Percentiles rank a stretch among this genome's conserved stretches.
Evolutionary conservation across 1,140 invertebrate genomes (phyloP).

Genomic region (Papilio glaucus): DNA sequence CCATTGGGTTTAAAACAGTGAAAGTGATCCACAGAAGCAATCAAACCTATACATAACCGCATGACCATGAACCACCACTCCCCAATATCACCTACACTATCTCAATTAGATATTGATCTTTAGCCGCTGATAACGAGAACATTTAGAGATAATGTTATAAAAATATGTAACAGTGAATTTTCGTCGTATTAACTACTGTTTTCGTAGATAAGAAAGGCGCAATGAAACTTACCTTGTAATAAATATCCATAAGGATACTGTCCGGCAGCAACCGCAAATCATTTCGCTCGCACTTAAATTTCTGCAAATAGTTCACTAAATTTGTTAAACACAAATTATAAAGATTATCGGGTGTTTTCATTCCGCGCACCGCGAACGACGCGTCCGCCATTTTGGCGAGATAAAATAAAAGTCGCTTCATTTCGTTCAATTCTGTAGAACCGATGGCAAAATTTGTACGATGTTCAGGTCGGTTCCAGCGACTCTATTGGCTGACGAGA

Average conservation of each 20-base stretch:
- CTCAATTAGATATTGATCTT: slow-evolving; percentile 26
- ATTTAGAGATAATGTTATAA: slow-evolving; percentile 44
- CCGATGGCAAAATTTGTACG: slow-evolving; percentile 54
- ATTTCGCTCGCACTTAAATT: slow-evolving; percentile 76
- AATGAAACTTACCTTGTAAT: slow-evolving; percentile 85
- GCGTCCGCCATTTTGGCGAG: slow-evolving; percentile 84
- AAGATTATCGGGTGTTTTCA: slow-evolving; percentile 83
- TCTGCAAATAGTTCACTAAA: slow-evolving; percentile 79
- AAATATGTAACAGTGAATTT: slow-evolving; percentile 65
- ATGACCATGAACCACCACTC: slow-evolving; percentile 54
- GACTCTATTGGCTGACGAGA: slow-evolving; percentile 47
- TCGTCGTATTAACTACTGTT: slow-evolving; percentile 56
- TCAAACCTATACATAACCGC: slow-evolving; percentile 12
- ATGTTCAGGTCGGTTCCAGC: slow-evolving; percentile 54
- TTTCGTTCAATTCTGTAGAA: slow-evolving; percentile 56
- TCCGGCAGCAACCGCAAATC: slow-evolving; percentile 82
- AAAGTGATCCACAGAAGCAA: slow-evolving; percentile 53
- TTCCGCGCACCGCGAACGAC: slow-evolving; percentile 67
- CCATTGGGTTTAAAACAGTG: slow-evolving; percentile 47
- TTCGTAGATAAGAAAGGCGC: slow-evolving; percentile 64
- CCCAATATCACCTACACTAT: slow-evolving; percentile 13
- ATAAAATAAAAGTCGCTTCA: slow-evolving; percentile 71
- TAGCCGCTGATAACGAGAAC: slow-evolving; percentile 31
- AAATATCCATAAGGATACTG: slow-evolving; percentile 86
- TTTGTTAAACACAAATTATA: slow-evolving; percentile 84